Base-by-base conservation (phyloP, 2,113 vertebrate species). In the Gobio gobio region DNA sequence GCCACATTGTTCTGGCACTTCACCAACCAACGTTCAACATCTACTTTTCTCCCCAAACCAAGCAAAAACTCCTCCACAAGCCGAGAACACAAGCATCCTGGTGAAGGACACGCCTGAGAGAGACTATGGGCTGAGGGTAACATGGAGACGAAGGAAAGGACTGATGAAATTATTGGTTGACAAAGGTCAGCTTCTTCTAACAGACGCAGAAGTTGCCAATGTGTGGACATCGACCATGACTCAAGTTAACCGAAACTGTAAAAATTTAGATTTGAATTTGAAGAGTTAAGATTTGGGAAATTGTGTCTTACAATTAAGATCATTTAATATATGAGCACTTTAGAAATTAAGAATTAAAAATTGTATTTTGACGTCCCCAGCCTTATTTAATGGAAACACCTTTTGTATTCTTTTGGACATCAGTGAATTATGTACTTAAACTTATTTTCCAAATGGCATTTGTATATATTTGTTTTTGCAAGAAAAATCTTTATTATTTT, bases 91-190 rank as follows among this genome's bases (percentile, higher is more conserved):
- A 22, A 90, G 93, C 14, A 83, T 95, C 5, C 93, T 99, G 82
- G 97, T 95, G 4, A 61, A 91, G 2, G 96, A 98, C 56, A 98
- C 97, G 2, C 97, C 97, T 0, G 96, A 98, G 90, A 93, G 88
- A 0, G 93, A 96, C 86, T 99, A 98, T 8, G 97, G 97, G 0
- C 0, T 98, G 3, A 97, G 93, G 77, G 95, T 96, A 66, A 98
- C 96, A 0, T 98, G 98, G 97, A 95, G 96, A 54, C 94, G 88
- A 59, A 94, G 96, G 70, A 93, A 84, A 79, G 86, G 85, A 0
- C n/a, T 97, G 0, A 94, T 96, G 93, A 63, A 82, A 6, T 88
- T 94, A 84, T 92, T 98, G 59, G 93, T 74, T 83, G 89, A 95
- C 36, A 91, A 70, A 4, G 96, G 95, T 2, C 90, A 92, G 84